A percentile compares a stretch with the other conserved stretches of the same genome.
phyloP scores from a whole-genome alignment of 2,888 invertebrate species.

The Monoplex corrugatus region DNA sequence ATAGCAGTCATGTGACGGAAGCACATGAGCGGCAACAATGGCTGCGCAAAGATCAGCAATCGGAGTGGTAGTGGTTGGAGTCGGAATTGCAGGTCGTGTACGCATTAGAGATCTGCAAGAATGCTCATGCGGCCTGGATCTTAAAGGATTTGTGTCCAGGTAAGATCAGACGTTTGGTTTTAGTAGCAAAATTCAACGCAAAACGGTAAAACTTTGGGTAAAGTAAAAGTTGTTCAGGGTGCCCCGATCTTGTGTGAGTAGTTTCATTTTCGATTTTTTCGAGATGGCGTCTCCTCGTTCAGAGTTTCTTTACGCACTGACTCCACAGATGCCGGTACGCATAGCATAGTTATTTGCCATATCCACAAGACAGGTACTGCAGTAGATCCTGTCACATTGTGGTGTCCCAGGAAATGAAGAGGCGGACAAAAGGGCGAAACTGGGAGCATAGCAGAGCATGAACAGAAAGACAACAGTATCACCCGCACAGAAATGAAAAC shows the following conservation, averaged over 20 bases:
- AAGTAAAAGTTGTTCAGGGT: too few species aligned
- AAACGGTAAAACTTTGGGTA: not conserved
- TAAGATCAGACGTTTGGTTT: constrained; percentile 27
- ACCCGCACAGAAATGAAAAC: too few species aligned
- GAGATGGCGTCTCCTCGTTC: not conserved
- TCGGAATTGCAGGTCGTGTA: constrained; percentile 70
- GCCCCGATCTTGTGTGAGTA: not conserved
- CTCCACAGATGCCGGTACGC: too few species aligned
- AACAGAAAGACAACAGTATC: too few species aligned
- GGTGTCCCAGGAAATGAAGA: too few species aligned
- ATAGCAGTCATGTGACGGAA: not conserved
- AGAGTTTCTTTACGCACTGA: too few species aligned
- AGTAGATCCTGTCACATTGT: too few species aligned
- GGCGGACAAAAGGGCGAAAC: too few species aligned
- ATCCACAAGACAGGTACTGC: too few species aligned
- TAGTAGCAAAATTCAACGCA: not conserved
- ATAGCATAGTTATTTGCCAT: too few species aligned
- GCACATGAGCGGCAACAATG: constrained; percentile 12
- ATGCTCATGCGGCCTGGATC: constrained; percentile 55
- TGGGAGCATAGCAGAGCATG: too few species aligned
- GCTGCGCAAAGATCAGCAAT: constrained; percentile 23
- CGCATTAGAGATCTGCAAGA: constrained; percentile 67
- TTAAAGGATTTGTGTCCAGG: constrained; percentile 73
- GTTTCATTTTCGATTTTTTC: not conserved
- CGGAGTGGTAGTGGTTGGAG: constrained; percentile 72